These are phyloP conservation scores for Acanthosepion pharaonis DNA, from an alignment of 2,888 invertebrate species.

Conservation along the genomic window DNA sequence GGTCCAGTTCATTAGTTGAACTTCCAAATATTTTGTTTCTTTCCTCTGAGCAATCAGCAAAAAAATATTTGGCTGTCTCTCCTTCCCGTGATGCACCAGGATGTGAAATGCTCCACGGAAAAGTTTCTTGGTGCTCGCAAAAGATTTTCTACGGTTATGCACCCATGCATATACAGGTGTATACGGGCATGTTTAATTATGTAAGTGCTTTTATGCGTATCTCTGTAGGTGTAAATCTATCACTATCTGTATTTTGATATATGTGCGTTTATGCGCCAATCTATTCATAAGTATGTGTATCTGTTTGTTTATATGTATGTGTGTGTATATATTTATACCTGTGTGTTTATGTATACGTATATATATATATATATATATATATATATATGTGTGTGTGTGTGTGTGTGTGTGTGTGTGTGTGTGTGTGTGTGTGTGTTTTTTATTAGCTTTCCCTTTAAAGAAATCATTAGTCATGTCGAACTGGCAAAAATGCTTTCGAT, in stretches of 20 bases:
- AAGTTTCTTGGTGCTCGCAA: neutral
- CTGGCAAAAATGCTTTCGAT: too few species aligned
- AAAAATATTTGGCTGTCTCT: neutral
- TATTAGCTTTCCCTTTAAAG: too few species aligned
- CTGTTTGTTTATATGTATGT: neutral
- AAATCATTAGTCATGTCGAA: too few species aligned
- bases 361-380: neutral
- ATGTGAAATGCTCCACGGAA: neutral
- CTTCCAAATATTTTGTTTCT: neutral
- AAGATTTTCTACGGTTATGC: neutral
- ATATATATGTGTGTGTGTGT: too few species aligned
- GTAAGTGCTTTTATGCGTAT: neutral
- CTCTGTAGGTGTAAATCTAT: neutral
- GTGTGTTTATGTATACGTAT: neutral
- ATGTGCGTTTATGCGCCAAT: neutral
- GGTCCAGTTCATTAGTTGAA: too few species aligned
- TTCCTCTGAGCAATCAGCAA: neutral
- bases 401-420: neutral
- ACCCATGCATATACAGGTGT: neutral
- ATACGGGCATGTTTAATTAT: neutral
- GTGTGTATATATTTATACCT: neutral
- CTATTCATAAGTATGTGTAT: neutral
- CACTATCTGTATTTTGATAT: neutral
- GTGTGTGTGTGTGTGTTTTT: neutral
- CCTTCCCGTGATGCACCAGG: neutral